These are phyloP conservation scores for Drosophila sturtevanti DNA, from an alignment of 1,140 invertebrate species.

Conservation along the genomic window DNA sequence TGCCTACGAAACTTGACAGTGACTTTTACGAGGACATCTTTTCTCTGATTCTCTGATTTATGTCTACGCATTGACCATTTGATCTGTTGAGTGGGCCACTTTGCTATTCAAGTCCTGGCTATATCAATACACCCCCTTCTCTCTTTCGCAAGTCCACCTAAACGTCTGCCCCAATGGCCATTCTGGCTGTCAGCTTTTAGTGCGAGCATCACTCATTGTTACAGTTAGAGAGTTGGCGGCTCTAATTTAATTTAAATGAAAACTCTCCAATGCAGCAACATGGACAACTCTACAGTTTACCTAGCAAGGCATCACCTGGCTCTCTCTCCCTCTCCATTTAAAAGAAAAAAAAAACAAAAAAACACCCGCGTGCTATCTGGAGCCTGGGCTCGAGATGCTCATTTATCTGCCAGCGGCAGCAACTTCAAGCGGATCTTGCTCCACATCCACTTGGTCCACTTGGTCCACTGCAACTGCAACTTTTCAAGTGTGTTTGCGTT, in stretches of 20 bases:
- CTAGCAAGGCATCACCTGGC: neutral
- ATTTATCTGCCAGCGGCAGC: conserved; percentile 64
- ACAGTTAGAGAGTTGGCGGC: conserved; percentile 76
- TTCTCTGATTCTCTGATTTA: conserved; percentile 55
- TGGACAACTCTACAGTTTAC: conserved; percentile 4
- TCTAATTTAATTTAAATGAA: conserved; percentile 81
- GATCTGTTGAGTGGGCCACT: conserved; percentile 44
- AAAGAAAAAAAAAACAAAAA: conserved; percentile 31
- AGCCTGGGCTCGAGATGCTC: conserved; percentile 34
- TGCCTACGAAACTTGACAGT: conserved; percentile 29
- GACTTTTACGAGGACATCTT: conserved; percentile 49
- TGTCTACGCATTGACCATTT: conserved; percentile 47
- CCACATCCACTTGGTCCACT: conserved; percentile 52
- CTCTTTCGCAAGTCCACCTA: neutral
- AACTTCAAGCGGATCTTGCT: conserved; percentile 51
- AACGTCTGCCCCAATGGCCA: neutral
- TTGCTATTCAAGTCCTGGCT: neutral
- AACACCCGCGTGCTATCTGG: conserved; percentile 50
- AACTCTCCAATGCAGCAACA: conserved; percentile 15
- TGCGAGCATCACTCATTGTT: conserved; percentile 80
- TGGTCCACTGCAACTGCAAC: conserved; percentile 34
- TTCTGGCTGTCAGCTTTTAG: conserved; percentile 61
- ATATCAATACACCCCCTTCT: neutral
- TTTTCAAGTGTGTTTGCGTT: conserved; percentile 52
- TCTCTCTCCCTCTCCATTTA: neutral